These are phyloP conservation scores for Yponomeuta malinellus DNA, from an alignment of 2,888 invertebrate species.

Conservation along the genomic window DNA sequence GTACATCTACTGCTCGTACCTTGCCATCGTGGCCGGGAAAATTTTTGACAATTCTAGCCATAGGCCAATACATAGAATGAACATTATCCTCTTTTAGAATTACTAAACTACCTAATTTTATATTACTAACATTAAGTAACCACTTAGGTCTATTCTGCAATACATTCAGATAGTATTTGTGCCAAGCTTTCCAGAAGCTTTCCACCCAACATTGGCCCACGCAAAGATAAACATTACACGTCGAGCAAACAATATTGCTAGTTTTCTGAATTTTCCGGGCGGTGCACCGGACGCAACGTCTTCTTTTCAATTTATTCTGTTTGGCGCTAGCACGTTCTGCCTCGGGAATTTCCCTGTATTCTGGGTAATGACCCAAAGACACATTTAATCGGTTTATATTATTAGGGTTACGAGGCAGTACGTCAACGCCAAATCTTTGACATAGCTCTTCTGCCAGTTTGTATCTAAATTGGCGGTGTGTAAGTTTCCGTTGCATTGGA, in stretches of 20 bases:
- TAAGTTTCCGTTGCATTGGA: slow-evolving; percentile 17
- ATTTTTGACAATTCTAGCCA: too few species aligned
- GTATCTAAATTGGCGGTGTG: slow-evolving; percentile 21
- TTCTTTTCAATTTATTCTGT: not conserved
- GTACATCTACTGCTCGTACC: too few species aligned
- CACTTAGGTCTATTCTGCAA: too few species aligned
- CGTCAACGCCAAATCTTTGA: not conserved
- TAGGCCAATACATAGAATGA: not conserved
- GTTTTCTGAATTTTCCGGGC: not conserved
- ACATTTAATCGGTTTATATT: slow-evolving; percentile 12
- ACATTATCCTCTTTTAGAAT: not conserved
- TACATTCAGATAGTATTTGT: too few species aligned
- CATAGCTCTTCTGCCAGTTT: slow-evolving; percentile 17
- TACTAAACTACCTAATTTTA: slow-evolving; percentile 5
- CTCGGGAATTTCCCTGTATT: slow-evolving; percentile 12
- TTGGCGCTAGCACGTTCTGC: slow-evolving; percentile 10
- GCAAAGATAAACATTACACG: slow-evolving; percentile 10
- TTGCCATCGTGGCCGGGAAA: too few species aligned
- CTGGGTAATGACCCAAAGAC: slow-evolving; percentile 16
- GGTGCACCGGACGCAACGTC: slow-evolving; percentile 8
- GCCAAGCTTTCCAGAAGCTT: too few species aligned
- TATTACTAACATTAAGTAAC: not conserved
- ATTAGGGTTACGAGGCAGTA: not conserved
- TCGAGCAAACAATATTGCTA: not conserved
- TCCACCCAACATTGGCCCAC: slow-evolving; percentile 11